phyloP scores from a whole-genome alignment of 1,140 invertebrate genomes.

The Drosophila biarmipes region DNA sequence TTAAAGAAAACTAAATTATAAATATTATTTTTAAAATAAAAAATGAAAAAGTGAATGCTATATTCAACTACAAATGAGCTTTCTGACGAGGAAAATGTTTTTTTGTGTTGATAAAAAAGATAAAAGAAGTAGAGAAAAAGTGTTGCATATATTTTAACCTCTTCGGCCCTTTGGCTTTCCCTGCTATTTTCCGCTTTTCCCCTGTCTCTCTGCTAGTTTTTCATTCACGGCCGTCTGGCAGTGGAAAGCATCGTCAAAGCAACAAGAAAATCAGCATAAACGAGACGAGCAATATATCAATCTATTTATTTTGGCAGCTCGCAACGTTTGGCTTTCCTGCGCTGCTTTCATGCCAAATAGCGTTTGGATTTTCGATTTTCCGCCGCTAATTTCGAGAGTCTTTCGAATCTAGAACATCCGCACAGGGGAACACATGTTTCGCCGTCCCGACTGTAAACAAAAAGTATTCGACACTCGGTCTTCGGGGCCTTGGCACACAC shows the following conservation, averaged over 20 bases:
- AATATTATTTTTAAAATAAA: too few species aligned
- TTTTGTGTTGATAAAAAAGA: too few species aligned
- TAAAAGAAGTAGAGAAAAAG: too few species aligned
- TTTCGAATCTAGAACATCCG: conserved; percentile 15
- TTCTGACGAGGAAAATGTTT: too few species aligned
- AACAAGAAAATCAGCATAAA: conserved; percentile 20
- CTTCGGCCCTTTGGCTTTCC: background rate
- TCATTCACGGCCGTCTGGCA: conserved; percentile 52
- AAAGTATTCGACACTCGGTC: conserved; percentile 4
- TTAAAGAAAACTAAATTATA: background rate
- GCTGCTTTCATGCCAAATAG: conserved; percentile 32
- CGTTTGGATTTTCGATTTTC: conserved; percentile 24
- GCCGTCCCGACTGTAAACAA: conserved; percentile 26
- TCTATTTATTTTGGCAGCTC: conserved; percentile 58
- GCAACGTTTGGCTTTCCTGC: conserved; percentile 7
- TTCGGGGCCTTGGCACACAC: conserved; percentile 26
- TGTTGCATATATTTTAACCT: background rate
- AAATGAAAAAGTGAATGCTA: too few species aligned
- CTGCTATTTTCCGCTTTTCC: conserved; percentile 2
- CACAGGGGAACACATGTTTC: conserved; percentile 25
- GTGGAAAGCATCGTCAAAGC: conserved; percentile 53
- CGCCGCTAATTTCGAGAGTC: conserved; percentile 24
- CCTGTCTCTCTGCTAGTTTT: conserved; percentile 14
- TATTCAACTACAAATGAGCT: too few species aligned
- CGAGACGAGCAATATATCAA: conserved; percentile 45